phyloP scores from a whole-genome alignment of 1,140 invertebrate genomes.

The Gerris buenoi region DNA sequence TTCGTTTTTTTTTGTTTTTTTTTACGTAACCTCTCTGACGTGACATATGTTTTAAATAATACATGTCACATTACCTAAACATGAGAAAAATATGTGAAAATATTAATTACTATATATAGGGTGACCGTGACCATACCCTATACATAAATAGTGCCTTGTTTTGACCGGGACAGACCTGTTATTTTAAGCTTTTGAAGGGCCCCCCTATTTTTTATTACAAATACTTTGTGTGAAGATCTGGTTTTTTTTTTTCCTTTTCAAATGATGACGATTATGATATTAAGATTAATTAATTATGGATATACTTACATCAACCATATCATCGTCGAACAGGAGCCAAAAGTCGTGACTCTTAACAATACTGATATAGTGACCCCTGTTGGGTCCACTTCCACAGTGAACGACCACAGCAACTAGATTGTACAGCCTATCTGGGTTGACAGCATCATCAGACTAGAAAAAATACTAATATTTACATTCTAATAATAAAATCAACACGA shows the following conservation, averaged over 20 bases:
- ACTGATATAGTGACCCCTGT: constrained; percentile 98
- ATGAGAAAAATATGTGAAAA: too few relatives aligned
- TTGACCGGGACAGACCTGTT: too few relatives aligned
- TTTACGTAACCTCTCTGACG: too few relatives aligned
- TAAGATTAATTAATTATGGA: constrained; percentile 1
- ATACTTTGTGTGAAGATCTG: neutral
- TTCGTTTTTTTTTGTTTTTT: too few relatives aligned
- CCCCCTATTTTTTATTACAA: too few relatives aligned
- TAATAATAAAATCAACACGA: too few relatives aligned
- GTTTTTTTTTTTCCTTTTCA: neutral
- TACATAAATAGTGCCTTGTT: too few relatives aligned
- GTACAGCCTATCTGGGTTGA: constrained; percentile 92
- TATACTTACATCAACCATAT: constrained; percentile 92
- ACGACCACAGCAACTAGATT: constrained; percentile 97
- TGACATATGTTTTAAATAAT: too few relatives aligned
- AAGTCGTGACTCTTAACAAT: constrained; percentile 98
- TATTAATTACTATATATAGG: neutral
- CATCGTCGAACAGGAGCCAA: constrained; percentile 99
- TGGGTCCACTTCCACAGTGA: constrained; percentile 96
- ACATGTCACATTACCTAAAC: too few relatives aligned
- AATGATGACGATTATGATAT: neutral
- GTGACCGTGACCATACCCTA: too few relatives aligned
- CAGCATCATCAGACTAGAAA: constrained; percentile 86
- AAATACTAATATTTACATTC: constrained; percentile 14
- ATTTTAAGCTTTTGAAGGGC: too few relatives aligned